These are phyloP conservation scores for Thinocorus orbignyianus DNA, from an alignment of 2,113 vertebrate genomes.

Conservation along the genomic window DNA sequence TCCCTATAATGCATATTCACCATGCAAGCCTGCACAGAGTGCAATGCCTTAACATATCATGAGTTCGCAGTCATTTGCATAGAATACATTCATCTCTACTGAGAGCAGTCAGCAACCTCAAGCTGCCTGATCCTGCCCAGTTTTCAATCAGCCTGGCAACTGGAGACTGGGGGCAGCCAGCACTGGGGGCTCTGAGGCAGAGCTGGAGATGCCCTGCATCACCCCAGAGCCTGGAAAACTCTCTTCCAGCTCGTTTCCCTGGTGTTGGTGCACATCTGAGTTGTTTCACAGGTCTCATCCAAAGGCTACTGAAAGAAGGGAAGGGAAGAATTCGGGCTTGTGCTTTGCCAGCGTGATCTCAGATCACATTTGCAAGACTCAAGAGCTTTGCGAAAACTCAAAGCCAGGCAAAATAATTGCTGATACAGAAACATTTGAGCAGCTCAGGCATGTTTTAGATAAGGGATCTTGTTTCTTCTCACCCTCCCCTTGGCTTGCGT, in stretches of 20 bases:
- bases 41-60: rapidly evolving
- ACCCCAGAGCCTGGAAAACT: neutral
- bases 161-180: neutral
- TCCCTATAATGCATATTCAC: neutral
- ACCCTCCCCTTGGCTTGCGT: constrained; percentile 39
- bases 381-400: constrained; percentile 40
- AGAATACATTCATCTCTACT: rapidly evolving
- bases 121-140: neutral
- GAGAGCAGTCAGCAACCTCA: neutral
- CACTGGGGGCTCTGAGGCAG: neutral
- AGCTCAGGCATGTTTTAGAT: constrained; percentile 44
- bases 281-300: neutral
- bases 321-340: neutral
- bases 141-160: neutral
- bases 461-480: constrained; percentile 57
- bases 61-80: neutral
- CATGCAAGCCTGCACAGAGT: neutral
- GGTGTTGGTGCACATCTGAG: rapidly evolving
- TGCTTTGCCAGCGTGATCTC: constrained; percentile 6
- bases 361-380: neutral
- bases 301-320: neutral
- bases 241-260: neutral
- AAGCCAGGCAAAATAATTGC: constrained; percentile 56
- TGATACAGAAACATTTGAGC: constrained; percentile 52
- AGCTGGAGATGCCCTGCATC: neutral